These are phyloP conservation scores for Solea solea DNA, from an alignment of 2,113 vertebrate species.

Conservation along the genomic window DNA sequence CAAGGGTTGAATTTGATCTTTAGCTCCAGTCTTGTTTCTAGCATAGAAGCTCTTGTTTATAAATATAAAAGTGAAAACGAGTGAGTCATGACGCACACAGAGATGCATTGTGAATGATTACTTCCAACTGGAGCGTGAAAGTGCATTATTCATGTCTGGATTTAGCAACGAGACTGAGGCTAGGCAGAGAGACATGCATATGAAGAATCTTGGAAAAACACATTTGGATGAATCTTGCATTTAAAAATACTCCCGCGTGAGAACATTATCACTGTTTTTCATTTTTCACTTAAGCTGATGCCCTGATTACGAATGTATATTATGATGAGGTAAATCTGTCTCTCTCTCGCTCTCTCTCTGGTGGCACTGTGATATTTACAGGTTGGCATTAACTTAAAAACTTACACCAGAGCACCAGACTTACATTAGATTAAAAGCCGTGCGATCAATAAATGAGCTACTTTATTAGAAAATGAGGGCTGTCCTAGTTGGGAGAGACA, in stretches of 20 bases:
- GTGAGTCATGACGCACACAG: slow-evolving; percentile 38
- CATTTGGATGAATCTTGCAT: not conserved
- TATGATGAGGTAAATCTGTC: slow-evolving; percentile 21
- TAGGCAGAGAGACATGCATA: slow-evolving; percentile 15
- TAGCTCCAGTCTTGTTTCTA: not conserved
- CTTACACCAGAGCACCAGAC: slow-evolving; percentile 4
- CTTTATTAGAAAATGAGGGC: slow-evolving; percentile 20
- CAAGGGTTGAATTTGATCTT: not conserved
- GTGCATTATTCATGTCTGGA: slow-evolving; percentile 50
- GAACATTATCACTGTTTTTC: not conserved
- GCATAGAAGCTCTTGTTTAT: slow-evolving; percentile 34
- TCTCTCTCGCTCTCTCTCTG: not conserved
- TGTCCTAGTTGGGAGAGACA: slow-evolving; percentile 45
- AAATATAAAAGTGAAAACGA: slow-evolving; percentile 30
- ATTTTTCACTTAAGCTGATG: slow-evolving; percentile 8
- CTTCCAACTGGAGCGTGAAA: slow-evolving; percentile 65
- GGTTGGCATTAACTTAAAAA: slow-evolving; percentile 28
- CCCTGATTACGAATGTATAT: slow-evolving; percentile 10
- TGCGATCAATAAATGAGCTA: slow-evolving; percentile 48
- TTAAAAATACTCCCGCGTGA: slow-evolving; percentile 19
- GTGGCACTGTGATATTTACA: slow-evolving; percentile 22
- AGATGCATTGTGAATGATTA: slow-evolving; percentile 46
- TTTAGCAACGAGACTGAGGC: slow-evolving; percentile 31
- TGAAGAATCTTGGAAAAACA: not conserved
- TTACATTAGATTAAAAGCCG: slow-evolving; percentile 36